Percentiles rank a stretch among this genome's conserved stretches.
Conservation (phyloP, 2,797 vertebrate species). For the Octomys mimax region DNA sequence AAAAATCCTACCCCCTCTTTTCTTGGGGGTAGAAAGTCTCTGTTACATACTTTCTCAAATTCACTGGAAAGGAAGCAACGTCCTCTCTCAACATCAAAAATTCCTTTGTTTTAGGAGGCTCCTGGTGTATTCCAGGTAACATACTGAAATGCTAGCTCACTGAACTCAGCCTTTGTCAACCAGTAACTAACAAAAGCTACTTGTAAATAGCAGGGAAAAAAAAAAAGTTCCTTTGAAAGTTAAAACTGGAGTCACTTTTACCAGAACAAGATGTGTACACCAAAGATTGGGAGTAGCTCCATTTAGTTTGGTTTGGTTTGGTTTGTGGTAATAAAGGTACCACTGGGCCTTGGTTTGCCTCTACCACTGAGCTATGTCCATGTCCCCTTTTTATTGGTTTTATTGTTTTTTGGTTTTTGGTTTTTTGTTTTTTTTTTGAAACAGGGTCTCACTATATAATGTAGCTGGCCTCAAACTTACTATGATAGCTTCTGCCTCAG, state of each 20-base stretch:
- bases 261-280: neutral
- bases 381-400: neutral
- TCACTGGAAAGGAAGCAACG: neutral
- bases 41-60: neutral
- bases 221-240: neutral
- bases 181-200: neutral
- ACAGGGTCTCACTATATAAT: neutral
- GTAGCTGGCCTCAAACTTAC: neutral
- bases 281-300: neutral
- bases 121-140: neutral
- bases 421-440: neutral
- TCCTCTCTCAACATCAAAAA: neutral
- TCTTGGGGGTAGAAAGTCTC: neutral
- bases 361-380: neutral
- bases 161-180: slow-evolving; percentile 40
- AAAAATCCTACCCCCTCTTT: neutral
- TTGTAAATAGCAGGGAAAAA: neutral
- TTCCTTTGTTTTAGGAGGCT: neutral
- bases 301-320: neutral
- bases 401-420: too few species aligned
- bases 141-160: neutral
- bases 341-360: neutral
- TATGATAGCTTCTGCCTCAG: neutral
- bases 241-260: slow-evolving; percentile 23
- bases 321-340: neutral